Percentiles rank a stretch among this genome's conserved stretches.
These are phyloP conservation scores for Anaspis maculata DNA, from an alignment of 2,888 invertebrate genomes.

Conservation along the genomic window DNA sequence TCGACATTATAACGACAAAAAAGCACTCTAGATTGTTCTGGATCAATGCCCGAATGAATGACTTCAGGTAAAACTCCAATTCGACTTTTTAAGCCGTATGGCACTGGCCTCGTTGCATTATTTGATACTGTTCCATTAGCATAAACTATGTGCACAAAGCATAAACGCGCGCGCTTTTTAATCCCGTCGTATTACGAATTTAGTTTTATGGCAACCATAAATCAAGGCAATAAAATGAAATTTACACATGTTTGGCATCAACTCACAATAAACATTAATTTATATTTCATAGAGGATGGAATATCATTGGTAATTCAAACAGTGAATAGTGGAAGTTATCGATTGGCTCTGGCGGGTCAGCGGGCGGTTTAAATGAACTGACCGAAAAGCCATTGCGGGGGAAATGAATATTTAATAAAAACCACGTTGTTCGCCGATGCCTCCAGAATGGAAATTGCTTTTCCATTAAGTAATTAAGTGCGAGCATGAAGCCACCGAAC, in stretches of 20 bases:
- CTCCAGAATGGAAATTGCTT: slow-evolving; percentile 24
- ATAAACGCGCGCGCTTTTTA: not conserved
- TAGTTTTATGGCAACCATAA: slow-evolving; percentile 28
- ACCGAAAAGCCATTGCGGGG: slow-evolving; percentile 21
- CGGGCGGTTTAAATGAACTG: slow-evolving; percentile 15
- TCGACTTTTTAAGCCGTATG: too few relatives aligned
- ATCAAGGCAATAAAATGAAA: slow-evolving; percentile 32
- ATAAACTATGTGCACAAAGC: not conserved
- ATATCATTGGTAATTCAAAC: slow-evolving; percentile 27
- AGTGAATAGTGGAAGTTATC: slow-evolving; percentile 25
- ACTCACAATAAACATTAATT: slow-evolving; percentile 28
- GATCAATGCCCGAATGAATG: too few relatives aligned
- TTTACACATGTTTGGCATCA: slow-evolving; percentile 32
- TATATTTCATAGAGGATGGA: slow-evolving; percentile 30
- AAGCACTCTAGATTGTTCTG: too few relatives aligned
- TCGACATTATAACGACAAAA: too few relatives aligned
- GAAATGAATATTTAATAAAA: slow-evolving; percentile 32
- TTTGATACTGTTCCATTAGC: too few relatives aligned
- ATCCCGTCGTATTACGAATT: slow-evolving; percentile 11
- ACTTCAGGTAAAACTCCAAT: too few relatives aligned
- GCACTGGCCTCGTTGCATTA: too few relatives aligned
- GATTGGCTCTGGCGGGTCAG: too few relatives aligned
- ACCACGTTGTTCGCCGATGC: slow-evolving; percentile 15
- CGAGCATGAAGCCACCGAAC: too few relatives aligned
- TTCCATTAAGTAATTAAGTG: slow-evolving; percentile 34